Percentiles rank a stretch among this genome's conserved stretches.
phyloP scores from a whole-genome alignment of 2,113 vertebrate genomes.

The Hymenochirus boettgeri region DNA sequence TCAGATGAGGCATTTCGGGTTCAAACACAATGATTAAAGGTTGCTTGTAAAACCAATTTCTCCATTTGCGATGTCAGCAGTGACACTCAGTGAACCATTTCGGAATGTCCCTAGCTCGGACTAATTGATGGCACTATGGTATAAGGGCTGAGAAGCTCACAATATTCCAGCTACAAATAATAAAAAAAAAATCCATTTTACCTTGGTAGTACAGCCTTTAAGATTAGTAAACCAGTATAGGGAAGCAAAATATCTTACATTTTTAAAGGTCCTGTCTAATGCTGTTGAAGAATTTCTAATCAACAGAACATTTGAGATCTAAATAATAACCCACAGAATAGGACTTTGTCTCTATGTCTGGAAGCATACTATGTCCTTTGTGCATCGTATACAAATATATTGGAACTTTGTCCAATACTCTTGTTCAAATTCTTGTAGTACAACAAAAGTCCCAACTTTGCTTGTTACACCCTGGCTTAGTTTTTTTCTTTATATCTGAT shows the following conservation, averaged over 20 bases:
- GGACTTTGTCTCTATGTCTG: slow-evolving; percentile 7
- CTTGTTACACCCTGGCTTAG: slow-evolving; percentile 23
- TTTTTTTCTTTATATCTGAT: slow-evolving; percentile 26
- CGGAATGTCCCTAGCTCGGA: slow-evolving; percentile 72
- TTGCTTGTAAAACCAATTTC: slow-evolving; percentile 91
- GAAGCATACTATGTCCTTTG: slow-evolving; percentile 6
- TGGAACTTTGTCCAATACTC: slow-evolving; percentile 17
- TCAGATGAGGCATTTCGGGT: slow-evolving; percentile 71
- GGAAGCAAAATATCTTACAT: too few species aligned
- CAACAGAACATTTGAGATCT: background rate
- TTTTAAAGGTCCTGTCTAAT: too few species aligned
- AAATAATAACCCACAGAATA: background rate
- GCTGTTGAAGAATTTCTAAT: background rate
- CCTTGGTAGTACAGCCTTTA: background rate
- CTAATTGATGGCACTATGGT: slow-evolving; percentile 74
- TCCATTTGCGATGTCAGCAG: slow-evolving; percentile 90
- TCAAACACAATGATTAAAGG: slow-evolving; percentile 80
- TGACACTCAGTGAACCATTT: slow-evolving; percentile 82
- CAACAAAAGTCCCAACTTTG: slow-evolving; percentile 29
- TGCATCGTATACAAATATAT: slow-evolving; percentile 17
- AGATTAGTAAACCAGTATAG: too few species aligned
- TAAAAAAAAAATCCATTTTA: slow-evolving; percentile 43
- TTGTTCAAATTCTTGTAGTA: slow-evolving; percentile 21
- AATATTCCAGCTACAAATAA: slow-evolving; percentile 73
- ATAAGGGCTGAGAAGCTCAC: slow-evolving; percentile 72